These are phyloP conservation scores for Formicarius rufipectus DNA, from an alignment of 2,113 vertebrate species.

Conservation along the genomic window DNA sequence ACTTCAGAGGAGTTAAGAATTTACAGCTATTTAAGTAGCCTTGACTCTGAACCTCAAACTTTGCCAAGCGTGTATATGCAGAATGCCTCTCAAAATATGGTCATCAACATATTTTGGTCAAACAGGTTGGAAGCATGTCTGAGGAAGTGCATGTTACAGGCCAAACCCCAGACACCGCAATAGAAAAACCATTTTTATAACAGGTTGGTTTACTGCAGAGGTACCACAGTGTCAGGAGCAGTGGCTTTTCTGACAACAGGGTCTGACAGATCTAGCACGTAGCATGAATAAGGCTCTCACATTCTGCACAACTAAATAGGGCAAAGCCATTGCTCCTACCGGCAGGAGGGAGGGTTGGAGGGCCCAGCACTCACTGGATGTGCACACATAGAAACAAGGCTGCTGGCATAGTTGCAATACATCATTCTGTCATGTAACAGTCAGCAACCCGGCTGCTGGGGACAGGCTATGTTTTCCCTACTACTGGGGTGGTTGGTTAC, in stretches of 20 bases:
- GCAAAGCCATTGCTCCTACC: constrained; percentile 71
- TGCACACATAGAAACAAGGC: constrained; percentile 74
- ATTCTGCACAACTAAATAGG: constrained; percentile 62
- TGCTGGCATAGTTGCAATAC: constrained; percentile 68
- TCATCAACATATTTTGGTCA: constrained; percentile 44
- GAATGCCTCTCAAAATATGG: constrained; percentile 25
- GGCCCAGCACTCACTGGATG: constrained; percentile 72
- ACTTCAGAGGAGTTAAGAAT: constrained; percentile 38
- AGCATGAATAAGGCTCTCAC: constrained; percentile 54
- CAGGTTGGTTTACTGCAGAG: constrained; percentile 54
- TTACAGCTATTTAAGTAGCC: constrained; percentile 50
- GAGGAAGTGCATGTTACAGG: neutral
- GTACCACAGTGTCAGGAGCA: constrained; percentile 39
- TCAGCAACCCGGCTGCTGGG: constrained; percentile 68
- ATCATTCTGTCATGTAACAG: constrained; percentile 66
- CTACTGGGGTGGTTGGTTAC: constrained; percentile 71
- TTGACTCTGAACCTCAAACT: constrained; percentile 49
- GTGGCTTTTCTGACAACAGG: neutral
- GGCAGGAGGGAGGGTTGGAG: constrained; percentile 67
- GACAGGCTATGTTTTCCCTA: constrained; percentile 73
- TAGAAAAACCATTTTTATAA: neutral
- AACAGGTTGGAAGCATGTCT: constrained; percentile 33
- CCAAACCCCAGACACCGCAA: neutral
- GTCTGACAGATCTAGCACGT: constrained; percentile 38
- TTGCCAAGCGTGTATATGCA: constrained; percentile 19